phyloP scores from a whole-genome alignment of 2,113 vertebrate species.

The Chinchilla lanigera region DNA sequence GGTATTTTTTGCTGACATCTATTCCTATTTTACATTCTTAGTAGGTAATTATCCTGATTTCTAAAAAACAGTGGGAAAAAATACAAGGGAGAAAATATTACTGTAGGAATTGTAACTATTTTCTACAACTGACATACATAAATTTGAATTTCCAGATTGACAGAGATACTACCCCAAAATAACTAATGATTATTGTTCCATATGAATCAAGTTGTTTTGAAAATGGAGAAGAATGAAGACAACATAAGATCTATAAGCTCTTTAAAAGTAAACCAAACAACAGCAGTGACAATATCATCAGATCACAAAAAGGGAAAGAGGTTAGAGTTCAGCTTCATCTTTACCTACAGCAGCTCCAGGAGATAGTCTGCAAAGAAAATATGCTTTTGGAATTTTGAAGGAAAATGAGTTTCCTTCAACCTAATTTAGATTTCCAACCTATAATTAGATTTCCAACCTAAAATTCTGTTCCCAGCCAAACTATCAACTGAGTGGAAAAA shows the following conservation, averaged over 20 bases:
- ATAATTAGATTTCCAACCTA: neutral
- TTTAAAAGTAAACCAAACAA: neutral
- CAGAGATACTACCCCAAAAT: neutral
- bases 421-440: neutral
- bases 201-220: neutral
- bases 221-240: neutral
- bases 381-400: neutral
- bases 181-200: neutral
- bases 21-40: neutral
- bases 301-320: neutral
- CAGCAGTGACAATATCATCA: neutral
- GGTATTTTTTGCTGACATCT: neutral
- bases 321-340: neutral
- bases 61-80: neutral
- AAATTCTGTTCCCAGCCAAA: slow-evolving; percentile 41
- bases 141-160: neutral
- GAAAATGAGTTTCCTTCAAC: too few species aligned
- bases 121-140: neutral
- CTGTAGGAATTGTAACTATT: neutral
- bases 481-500: neutral
- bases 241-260: neutral
- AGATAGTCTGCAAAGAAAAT: neutral
- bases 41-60: neutral
- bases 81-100: neutral
- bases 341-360: neutral